phyloP scores from a whole-genome alignment of 2,113 vertebrate genomes.

The Anoura caudifer region DNA sequence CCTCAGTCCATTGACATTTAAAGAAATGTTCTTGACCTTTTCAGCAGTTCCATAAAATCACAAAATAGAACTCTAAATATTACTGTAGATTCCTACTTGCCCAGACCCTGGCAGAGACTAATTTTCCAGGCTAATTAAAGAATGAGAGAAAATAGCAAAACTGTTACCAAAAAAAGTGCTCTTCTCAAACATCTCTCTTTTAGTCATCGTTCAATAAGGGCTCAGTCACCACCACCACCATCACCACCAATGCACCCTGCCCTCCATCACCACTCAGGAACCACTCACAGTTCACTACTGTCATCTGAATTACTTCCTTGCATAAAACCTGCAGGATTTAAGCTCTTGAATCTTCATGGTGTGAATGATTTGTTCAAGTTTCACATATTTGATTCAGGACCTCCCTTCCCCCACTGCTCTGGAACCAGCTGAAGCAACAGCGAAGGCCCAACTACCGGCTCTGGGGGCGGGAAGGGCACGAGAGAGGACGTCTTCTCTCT shows the following conservation, averaged over 20 bases:
- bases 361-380: not conserved
- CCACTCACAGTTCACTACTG: not conserved
- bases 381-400: not conserved
- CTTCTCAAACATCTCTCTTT: not conserved
- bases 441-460: not conserved
- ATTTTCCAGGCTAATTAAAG: conserved; percentile 51
- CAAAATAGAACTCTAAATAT: conserved; percentile 77
- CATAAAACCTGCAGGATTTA: not conserved
- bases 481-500: not conserved
- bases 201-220: not conserved
- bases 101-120: conserved; percentile 49
- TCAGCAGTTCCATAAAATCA: conserved; percentile 73
- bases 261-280: not conserved
- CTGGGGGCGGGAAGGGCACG: not conserved
- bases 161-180: not conserved
- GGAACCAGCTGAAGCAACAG: not conserved
- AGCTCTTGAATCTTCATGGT: not conserved
- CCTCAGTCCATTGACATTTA: conserved; percentile 74
- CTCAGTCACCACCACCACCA: too few species aligned
- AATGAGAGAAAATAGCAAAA: conserved; percentile 63
- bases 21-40: conserved; percentile 77
- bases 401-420: not conserved
- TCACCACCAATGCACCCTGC: not conserved
- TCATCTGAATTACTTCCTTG: not conserved
- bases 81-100: conserved; percentile 58